Conservation (phyloP, 2,113 vertebrate genomes). For the Atherinomorus stipes region DNA sequence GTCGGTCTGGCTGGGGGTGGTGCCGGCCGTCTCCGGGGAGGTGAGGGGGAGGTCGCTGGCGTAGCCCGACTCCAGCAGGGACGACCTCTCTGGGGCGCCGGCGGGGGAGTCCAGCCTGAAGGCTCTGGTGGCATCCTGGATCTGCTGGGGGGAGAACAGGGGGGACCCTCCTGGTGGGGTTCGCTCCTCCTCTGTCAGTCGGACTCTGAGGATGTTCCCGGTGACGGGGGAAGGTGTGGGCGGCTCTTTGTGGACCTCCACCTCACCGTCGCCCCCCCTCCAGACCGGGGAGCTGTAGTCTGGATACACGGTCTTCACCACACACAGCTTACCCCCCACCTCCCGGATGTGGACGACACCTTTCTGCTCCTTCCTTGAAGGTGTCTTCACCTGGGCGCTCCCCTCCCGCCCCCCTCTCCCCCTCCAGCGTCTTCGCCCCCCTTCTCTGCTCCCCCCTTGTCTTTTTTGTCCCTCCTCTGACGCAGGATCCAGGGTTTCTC, state of each 20-base stretch:
- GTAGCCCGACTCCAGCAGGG: conserved; percentile 81
- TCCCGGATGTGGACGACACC: conserved; percentile 84
- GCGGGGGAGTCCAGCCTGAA: conserved; percentile 56
- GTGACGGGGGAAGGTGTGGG: conserved; percentile 39
- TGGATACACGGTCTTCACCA: conserved; percentile 84
- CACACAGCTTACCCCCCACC: conserved; percentile 81
- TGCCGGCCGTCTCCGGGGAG: conserved; percentile 79
- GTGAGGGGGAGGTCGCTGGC: conserved; percentile 82
- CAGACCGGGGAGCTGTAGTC: conserved; percentile 82
- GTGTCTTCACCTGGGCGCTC: not conserved
- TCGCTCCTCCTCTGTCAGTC: conserved; percentile 40
- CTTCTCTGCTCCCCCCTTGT: conserved; percentile 11
- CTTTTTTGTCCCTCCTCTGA: conserved; percentile 63
- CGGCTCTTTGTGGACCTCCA: conserved; percentile 68
- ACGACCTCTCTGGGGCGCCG: conserved; percentile 25
- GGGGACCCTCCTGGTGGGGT: not conserved
- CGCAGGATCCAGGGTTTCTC: conserved; percentile 80
- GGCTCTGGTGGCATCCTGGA: conserved; percentile 38
- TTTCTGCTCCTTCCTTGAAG: conserved; percentile 60
- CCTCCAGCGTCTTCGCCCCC: not conserved
- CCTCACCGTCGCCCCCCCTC: conserved; percentile 53
- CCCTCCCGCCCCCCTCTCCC: conserved; percentile 2
- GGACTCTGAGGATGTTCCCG: conserved; percentile 65
- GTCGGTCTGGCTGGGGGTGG: conserved; percentile 78
- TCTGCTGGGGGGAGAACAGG: not conserved